Percentiles rank a stretch among this genome's conserved stretches.
phyloP scores from a whole-genome alignment of 2,113 vertebrate species.

The Haplochromis vanheusdeni region DNA sequence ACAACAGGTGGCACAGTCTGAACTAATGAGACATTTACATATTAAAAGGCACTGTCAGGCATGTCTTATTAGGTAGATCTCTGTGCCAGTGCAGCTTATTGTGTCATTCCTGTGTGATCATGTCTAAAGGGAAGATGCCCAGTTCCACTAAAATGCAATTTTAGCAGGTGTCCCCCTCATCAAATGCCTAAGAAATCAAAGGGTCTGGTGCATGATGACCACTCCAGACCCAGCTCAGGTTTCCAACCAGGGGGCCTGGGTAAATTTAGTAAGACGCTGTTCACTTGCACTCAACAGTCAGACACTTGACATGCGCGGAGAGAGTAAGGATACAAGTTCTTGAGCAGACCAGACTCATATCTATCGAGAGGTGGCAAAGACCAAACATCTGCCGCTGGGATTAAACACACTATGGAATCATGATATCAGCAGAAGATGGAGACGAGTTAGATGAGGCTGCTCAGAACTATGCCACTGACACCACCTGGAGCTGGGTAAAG shows the following conservation, averaged over 20 bases:
- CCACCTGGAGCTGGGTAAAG: slow-evolving; percentile 74
- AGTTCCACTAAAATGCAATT: neutral
- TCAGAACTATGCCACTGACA: slow-evolving; percentile 37
- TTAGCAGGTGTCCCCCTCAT: neutral
- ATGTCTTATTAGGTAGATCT: neutral
- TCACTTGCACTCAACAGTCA: slow-evolving; percentile 22
- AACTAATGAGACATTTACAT: slow-evolving; percentile 6
- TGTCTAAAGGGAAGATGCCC: neutral
- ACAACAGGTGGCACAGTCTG: slow-evolving; percentile 15
- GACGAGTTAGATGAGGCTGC: slow-evolving; percentile 51
- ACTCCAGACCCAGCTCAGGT: slow-evolving; percentile 45
- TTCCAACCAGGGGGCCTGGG: slow-evolving; percentile 47
- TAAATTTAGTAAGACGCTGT: slow-evolving; percentile 54
- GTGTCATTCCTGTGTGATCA: neutral
- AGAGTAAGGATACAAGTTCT: slow-evolving; percentile 1
- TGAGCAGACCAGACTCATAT: neutral
- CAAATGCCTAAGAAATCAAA: slow-evolving; percentile 52
- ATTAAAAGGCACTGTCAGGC: neutral
- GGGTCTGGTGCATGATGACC: slow-evolving; percentile 20
- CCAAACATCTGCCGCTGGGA: neutral
- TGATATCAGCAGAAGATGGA: slow-evolving; percentile 53
- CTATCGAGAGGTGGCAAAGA: neutral
- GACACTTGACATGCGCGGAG: slow-evolving; percentile 11
- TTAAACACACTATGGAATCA: slow-evolving; percentile 42
- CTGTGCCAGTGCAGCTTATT: neutral